A percentile compares a stretch with the other conserved stretches of the same genome.
These are phyloP conservation scores for Dendrolimus houi DNA, from an alignment of 2,888 invertebrate species.

Conservation along the genomic window DNA sequence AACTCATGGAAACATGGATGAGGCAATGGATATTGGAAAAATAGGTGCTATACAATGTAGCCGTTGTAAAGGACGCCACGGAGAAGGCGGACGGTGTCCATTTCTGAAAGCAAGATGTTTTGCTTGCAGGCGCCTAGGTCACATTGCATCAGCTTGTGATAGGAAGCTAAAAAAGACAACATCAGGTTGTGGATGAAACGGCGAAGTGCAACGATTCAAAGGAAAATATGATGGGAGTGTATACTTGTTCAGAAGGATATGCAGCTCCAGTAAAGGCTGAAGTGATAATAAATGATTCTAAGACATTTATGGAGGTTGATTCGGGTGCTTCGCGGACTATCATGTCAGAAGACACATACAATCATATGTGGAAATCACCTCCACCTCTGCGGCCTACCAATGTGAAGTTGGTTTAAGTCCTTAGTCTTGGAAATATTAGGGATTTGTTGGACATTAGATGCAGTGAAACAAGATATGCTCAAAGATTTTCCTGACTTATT, in stretches of 20 bases:
- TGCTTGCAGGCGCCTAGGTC: slow-evolving; percentile 5
- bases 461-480: too few species aligned
- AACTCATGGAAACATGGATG: slow-evolving; percentile 2
- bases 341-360: slow-evolving; percentile 1
- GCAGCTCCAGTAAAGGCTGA: too few species aligned
- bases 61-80: slow-evolving; percentile 5
- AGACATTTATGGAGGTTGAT: slow-evolving; percentile 3
- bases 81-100: slow-evolving; percentile 1
- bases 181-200: not conserved
- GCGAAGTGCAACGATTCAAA: too few species aligned
- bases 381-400: slow-evolving; percentile 1
- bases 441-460: too few species aligned
- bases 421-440: too few species aligned
- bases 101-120: too few species aligned
- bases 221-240: too few species aligned
- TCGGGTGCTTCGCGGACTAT: slow-evolving; percentile 4
- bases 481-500: too few species aligned
- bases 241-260: too few species aligned
- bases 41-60: slow-evolving; percentile 3
- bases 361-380: too few species aligned
- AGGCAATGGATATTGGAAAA: slow-evolving; percentile 7
- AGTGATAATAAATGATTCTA: not conserved
- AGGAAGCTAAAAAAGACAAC: slow-evolving; percentile 2
- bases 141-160: slow-evolving; percentile 6
- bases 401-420: too few species aligned